A percentile compares a stretch with the other conserved stretches of the same genome.
Conservation (phyloP, 2,113 vertebrate species). For the Cacatua alba region DNA sequence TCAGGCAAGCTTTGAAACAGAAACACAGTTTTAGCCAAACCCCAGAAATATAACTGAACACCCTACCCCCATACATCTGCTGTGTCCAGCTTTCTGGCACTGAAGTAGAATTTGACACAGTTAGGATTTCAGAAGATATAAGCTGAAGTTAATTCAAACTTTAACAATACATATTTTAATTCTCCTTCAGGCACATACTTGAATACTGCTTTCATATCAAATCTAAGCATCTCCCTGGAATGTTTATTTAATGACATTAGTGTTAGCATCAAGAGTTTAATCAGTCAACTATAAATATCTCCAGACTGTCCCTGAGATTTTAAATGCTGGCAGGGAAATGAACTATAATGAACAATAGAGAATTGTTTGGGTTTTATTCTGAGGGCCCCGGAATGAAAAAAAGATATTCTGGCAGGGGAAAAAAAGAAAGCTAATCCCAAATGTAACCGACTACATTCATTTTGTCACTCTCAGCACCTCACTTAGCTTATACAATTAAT, state of each 20-base stretch:
- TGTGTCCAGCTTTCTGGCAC: not conserved
- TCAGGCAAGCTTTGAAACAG: not conserved
- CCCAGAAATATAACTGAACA: not conserved
- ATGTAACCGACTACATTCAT: not conserved
- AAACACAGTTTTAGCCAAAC: not conserved
- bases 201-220: not conserved
- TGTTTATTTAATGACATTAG: conserved; percentile 27
- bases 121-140: not conserved
- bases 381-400: not conserved
- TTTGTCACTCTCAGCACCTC: not conserved
- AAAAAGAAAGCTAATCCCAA: not conserved
- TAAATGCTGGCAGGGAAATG: not conserved
- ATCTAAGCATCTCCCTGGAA: not conserved
- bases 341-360: not conserved
- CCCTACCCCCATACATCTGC: not conserved
- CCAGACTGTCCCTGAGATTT: not conserved
- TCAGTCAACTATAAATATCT: conserved; percentile 16
- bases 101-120: not conserved
- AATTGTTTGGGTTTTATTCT: not conserved
- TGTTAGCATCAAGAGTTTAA: not conserved
- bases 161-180: not conserved
- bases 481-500: not conserved
- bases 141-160: not conserved
- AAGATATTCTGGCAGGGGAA: rapidly evolving
- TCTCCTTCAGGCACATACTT: not conserved